A percentile compares a stretch with the other conserved stretches of the same genome.
Evolutionary conservation across 2,888 invertebrate genomes (phyloP).

Genomic region (Caenorhabditis sulstoni): DNA sequence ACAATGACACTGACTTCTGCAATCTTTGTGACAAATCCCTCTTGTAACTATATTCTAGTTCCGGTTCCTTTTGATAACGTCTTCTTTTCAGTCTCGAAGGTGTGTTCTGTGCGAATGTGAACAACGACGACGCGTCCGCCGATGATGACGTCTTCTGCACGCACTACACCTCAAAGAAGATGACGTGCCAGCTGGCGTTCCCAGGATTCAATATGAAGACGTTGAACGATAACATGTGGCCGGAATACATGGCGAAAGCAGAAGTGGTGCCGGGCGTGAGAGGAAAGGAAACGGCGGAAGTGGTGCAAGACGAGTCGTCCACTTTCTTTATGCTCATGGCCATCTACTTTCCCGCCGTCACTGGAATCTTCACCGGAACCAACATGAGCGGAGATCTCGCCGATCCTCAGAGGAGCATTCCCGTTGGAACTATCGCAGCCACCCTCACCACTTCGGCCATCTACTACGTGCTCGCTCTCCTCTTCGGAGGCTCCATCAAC

Average conservation of each 20-base stretch:
- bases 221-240: conserved; percentile 83
- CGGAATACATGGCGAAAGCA: conserved; percentile 71
- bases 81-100: conserved; percentile 71
- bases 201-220: conserved; percentile 93
- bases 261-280: conserved; percentile 73
- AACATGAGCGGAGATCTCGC: conserved; percentile 96
- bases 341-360: conserved; percentile 99
- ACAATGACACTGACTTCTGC: conserved; percentile 82
- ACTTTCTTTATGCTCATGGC: conserved; percentile 96
- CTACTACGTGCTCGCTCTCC: conserved; percentile 89
- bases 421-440: conserved; percentile 96
- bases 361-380: conserved; percentile 99
- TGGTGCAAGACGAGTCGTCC: conserved; percentile 88
- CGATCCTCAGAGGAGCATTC: conserved; percentile 98
- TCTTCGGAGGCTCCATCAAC: conserved; percentile 93
- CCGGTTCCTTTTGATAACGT: neutral
- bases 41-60: too few species aligned
- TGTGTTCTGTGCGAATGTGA: conserved; percentile 70
- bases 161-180: conserved; percentile 70
- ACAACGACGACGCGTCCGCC: conserved; percentile 37
- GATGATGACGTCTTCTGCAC: conserved; percentile 68
- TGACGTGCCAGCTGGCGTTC: conserved; percentile 87
- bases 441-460: conserved; percentile 96
- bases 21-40: conserved; percentile 85
- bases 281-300: conserved; percentile 81